Conservation (phyloP, 2,888 invertebrate species). For the Scaptomyza cyrtandrae region DNA sequence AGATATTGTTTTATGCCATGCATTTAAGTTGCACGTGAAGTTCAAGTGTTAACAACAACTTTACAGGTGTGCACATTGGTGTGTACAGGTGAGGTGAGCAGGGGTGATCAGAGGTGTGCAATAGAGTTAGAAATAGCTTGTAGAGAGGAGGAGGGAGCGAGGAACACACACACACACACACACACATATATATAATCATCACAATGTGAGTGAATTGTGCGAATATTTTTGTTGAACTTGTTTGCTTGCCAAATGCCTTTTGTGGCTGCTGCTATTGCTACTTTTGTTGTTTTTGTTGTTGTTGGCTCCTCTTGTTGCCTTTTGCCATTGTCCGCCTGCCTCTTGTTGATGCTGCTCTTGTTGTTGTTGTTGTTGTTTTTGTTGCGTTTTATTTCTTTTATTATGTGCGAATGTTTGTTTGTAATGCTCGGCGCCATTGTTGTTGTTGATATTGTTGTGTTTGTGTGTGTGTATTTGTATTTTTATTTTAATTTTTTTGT, state of each 20-base stretch:
- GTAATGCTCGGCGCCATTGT: constrained; percentile 75
- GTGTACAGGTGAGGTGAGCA: too few species aligned
- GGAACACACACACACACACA: not conserved
- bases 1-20: constrained; percentile 1
- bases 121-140: constrained; percentile 6
- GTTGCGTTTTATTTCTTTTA: constrained; percentile 80
- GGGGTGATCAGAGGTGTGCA: not conserved
- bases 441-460: constrained; percentile 28
- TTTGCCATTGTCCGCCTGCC: constrained; percentile 56
- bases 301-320: constrained; percentile 59
- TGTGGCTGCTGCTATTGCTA: constrained; percentile 30
- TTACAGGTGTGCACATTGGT: too few species aligned
- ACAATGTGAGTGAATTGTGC: constrained; percentile 51
- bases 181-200: constrained; percentile 11
- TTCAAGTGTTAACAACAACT: too few species aligned
- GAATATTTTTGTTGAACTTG: constrained; percentile 62
- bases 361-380: constrained; percentile 65
- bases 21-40: not conserved
- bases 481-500: constrained; percentile 62
- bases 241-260: constrained; percentile 63
- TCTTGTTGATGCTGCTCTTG: constrained; percentile 40
- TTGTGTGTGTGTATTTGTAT: constrained; percentile 59
- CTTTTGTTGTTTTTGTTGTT: constrained; percentile 29
- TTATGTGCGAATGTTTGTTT: constrained; percentile 79
- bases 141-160: constrained; percentile 1